Evolutionary conservation across 2,888 invertebrate genomes (phyloP).

Genomic region (Linyphia triangularis): DNA sequence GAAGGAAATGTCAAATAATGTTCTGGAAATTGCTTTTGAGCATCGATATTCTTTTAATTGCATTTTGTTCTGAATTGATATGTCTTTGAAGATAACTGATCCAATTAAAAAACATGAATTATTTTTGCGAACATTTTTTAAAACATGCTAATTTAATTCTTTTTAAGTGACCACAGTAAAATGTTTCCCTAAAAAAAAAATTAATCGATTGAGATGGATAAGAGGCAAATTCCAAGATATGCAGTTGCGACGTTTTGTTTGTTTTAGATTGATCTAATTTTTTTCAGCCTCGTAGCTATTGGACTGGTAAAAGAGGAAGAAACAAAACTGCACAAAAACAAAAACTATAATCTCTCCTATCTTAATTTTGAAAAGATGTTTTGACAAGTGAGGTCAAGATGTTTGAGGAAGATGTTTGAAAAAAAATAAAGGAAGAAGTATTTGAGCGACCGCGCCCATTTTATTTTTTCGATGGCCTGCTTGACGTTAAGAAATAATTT

Average conservation of each 20-base stretch:
- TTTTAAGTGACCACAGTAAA: background rate
- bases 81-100: background rate
- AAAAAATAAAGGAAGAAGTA: background rate
- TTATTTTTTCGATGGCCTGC: constrained; percentile 17
- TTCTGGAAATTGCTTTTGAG: background rate
- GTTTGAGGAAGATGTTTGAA: background rate
- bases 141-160: background rate
- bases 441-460: background rate
- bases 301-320: no score
- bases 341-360: background rate
- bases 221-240: background rate
- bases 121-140: background rate
- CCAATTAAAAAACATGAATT: background rate
- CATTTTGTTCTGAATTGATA: background rate
- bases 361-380: background rate
- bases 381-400: constrained; percentile 29
- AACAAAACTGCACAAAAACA: no score
- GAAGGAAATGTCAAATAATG: background rate
- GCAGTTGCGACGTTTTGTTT: background rate
- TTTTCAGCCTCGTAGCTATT: background rate
- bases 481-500: background rate
- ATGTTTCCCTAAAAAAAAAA: background rate
- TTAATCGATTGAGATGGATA: background rate
- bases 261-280: background rate
- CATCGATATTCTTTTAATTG: no score